Conservation (phyloP, 2,888 invertebrate species). For the Oscheius sp. region DNA sequence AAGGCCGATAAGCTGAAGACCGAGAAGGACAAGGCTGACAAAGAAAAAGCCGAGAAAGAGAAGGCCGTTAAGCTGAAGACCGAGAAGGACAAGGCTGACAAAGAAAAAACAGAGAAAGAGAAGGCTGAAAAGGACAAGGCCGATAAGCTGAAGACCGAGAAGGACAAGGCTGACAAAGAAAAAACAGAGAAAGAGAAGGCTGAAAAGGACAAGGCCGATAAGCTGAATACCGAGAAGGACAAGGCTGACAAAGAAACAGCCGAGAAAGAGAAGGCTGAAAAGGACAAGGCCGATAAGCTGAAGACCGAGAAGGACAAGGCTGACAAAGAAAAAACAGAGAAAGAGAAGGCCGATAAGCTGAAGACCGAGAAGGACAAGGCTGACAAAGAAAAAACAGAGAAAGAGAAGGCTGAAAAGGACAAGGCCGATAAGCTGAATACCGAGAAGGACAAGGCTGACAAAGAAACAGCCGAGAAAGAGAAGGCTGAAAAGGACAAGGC, state of each 20-base stretch:
- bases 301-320: neutral
- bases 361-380: neutral
- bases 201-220: conserved; percentile 7
- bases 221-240: neutral
- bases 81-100: neutral
- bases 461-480: neutral
- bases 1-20: conserved; percentile 6
- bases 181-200: conserved; percentile 8
- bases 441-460: conserved; percentile 13
- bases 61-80: neutral
- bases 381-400: neutral
- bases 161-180: conserved; percentile 2
- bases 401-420: conserved; percentile 15
- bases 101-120: neutral
- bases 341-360: conserved; percentile 7
- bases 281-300: neutral
- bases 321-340: neutral
- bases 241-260: conserved; percentile 7
- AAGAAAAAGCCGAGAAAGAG: conserved; percentile 3
- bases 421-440: conserved; percentile 8
- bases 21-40: conserved; percentile 10
- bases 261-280: conserved; percentile 10
- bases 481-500: conserved; percentile 13
- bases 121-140: conserved; percentile 2
- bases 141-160: conserved; percentile 11